Conservation (phyloP, 1,140 invertebrate genomes). For the Patella vulgata region DNA sequence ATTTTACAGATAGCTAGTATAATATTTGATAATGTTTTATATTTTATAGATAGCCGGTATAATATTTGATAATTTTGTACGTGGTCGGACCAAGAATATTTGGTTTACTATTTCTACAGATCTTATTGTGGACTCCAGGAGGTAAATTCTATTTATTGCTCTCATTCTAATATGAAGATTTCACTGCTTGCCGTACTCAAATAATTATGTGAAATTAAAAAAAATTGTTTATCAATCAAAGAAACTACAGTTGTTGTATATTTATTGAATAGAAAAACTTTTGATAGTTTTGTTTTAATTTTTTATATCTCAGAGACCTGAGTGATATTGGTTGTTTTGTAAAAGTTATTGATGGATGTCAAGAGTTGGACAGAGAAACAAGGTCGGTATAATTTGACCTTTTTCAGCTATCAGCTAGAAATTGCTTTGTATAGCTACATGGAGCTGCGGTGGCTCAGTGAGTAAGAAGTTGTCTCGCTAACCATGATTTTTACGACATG, state of each 20-base stretch:
- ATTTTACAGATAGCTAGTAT: conserved; percentile 40
- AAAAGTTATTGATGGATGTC: conserved; percentile 62
- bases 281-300: not conserved
- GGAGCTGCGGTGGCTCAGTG: too few species aligned
- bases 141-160: too few species aligned
- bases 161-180: not conserved
- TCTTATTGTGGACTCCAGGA: conserved; percentile 56
- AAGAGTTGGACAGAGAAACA: conserved; percentile 61
- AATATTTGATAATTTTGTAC: conserved; percentile 57
- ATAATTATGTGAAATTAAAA: not conserved
- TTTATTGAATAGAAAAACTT: too few species aligned
- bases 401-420: too few species aligned
- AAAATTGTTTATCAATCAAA: not conserved
- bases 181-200: not conserved
- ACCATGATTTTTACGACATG: too few species aligned
- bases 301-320: conserved; percentile 48
- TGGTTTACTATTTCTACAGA: conserved; percentile 62
- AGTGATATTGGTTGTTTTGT: conserved; percentile 59
- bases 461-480: too few species aligned
- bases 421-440: not conserved
- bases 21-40: conserved; percentile 1
- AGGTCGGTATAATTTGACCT: conserved; percentile 39
- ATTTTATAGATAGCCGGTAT: conserved; percentile 54
- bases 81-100: conserved; percentile 53
- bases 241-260: too few species aligned